Conservation (phyloP, 2,888 invertebrate species). For the Cheilosia variabilis region DNA sequence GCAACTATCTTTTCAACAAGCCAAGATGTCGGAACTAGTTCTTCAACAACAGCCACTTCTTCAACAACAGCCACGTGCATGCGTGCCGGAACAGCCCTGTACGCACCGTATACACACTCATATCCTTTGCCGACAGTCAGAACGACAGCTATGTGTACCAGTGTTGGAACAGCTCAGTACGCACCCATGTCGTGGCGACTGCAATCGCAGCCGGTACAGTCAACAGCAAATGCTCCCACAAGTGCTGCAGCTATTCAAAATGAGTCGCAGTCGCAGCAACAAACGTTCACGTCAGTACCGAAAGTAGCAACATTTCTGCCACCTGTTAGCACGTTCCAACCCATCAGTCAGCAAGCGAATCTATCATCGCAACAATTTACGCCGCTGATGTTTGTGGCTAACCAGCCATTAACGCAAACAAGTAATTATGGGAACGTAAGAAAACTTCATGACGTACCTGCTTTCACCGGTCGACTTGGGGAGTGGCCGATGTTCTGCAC, state of each 20-base stretch:
- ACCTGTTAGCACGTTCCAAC: background rate
- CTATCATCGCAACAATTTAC: background rate
- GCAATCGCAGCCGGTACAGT: no score
- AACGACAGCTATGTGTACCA: background rate
- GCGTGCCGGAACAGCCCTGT: background rate
- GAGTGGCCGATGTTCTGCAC: no score
- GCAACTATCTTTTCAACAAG: background rate
- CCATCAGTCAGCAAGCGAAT: background rate
- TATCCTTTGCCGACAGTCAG: background rate
- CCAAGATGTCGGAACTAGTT: background rate
- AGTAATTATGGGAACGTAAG: no score
- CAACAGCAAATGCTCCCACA: no score
- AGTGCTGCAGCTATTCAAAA: no score
- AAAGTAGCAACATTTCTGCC: background rate
- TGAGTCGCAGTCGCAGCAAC: background rate
- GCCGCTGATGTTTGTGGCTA: background rate
- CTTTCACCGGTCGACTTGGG: no score
- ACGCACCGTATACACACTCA: background rate
- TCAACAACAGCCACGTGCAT: background rate
- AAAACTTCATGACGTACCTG: no score
- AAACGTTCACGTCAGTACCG: no score
- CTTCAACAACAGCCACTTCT: background rate
- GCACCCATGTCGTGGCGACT: background rate
- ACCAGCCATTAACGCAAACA: background rate
- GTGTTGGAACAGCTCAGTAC: slow-evolving; percentile 1